phyloP scores from a whole-genome alignment of 2,113 vertebrate species.

The Dasyornis broadbenti region DNA sequence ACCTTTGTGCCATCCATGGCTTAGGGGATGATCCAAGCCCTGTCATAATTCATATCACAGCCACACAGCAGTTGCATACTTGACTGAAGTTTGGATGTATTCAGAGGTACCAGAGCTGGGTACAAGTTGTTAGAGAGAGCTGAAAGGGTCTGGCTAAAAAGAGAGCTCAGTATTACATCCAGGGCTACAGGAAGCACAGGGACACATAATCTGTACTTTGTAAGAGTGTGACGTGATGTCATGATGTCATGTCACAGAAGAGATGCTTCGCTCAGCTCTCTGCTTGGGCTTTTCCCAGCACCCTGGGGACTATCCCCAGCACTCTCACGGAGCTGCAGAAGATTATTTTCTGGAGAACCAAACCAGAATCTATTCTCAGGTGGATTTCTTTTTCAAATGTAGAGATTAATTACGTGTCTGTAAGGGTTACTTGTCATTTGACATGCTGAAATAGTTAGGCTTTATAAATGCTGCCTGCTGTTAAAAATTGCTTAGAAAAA shows the following conservation, averaged over 20 bases:
- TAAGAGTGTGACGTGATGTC: neutral
- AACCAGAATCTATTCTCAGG: neutral
- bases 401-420: neutral
- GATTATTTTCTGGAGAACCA: neutral
- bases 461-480: neutral
- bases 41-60: neutral
- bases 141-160: neutral
- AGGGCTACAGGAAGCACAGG: neutral
- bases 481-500: neutral
- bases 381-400: neutral
- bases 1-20: neutral
- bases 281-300: neutral
- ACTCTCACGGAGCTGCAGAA: neutral
- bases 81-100: neutral
- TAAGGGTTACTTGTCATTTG: neutral
- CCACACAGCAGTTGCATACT: neutral
- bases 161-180: neutral
- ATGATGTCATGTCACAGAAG: accelerated
- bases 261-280: neutral
- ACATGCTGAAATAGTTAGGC: neutral
- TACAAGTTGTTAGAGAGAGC: neutral
- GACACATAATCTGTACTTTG: neutral
- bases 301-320: too few species aligned
- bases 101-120: neutral
- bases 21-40: neutral